Conservation (phyloP, 2,888 invertebrate genomes). For the Dascillus cervinus region DNA sequence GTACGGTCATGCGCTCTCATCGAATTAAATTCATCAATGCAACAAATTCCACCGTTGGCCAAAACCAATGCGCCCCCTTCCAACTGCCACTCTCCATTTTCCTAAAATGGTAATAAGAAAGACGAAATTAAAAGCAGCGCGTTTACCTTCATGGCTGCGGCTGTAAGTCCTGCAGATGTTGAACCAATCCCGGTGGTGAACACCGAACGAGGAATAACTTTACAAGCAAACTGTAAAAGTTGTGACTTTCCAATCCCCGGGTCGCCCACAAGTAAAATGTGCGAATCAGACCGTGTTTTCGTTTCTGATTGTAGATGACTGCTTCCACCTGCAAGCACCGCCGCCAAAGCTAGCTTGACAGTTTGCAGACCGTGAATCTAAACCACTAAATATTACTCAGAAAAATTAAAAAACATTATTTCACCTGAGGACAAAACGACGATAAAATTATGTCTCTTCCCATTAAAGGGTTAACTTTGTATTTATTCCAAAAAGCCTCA, state of each 20-base stretch:
- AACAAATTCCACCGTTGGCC: conserved; percentile 84
- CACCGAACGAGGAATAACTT: conserved; percentile 64
- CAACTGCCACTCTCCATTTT: conserved; percentile 83
- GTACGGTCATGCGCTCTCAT: conserved; percentile 75
- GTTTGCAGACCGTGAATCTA: conserved; percentile 82
- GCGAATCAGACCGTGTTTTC: conserved; percentile 66
- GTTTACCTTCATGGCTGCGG: conserved; percentile 73
- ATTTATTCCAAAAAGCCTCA: conserved; percentile 61
- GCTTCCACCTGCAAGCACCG: conserved; percentile 56
- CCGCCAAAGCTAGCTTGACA: conserved; percentile 76
- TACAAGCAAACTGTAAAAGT: conserved; percentile 63
- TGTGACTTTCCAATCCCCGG: conserved; percentile 87
- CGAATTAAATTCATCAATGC: conserved; percentile 85
- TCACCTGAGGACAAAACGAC: conserved; percentile 77
- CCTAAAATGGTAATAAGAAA: conserved; percentile 51
- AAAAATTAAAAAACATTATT: neutral
- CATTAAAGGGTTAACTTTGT: conserved; percentile 54
- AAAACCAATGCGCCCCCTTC: conserved; percentile 86
- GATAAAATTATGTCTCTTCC: conserved; percentile 72
- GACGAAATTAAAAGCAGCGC: neutral
- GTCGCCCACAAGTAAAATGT: conserved; percentile 81
- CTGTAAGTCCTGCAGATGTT: conserved; percentile 82
- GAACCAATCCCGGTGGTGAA: conserved; percentile 82
- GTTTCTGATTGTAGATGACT: conserved; percentile 36
- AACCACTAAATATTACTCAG: conserved; percentile 5